phyloP scores from a whole-genome alignment of 1,140 invertebrate species.

The Aphidius gifuensis region DNA sequence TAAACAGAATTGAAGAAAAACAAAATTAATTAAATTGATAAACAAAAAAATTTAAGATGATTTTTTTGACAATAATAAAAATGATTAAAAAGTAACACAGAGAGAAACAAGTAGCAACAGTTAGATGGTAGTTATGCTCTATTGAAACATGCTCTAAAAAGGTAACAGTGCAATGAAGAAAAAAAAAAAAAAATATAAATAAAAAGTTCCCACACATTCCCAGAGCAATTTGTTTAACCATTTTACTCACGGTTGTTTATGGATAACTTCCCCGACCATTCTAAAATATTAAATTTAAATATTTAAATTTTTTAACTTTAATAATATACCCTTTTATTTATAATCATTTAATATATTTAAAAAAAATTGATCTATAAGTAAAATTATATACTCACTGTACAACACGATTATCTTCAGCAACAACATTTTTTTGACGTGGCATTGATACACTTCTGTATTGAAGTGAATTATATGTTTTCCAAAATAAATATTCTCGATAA shows the following conservation, averaged over 20 bases:
- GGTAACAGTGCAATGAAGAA: no score
- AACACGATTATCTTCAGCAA: conserved; percentile 65
- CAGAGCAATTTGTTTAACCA: background rate
- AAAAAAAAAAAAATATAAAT: background rate
- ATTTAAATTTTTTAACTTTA: background rate
- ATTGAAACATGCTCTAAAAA: no score
- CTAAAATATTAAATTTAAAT: conserved; percentile 48
- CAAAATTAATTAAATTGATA: conserved; percentile 7
- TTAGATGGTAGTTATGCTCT: no score
- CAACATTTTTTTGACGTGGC: conserved; percentile 65
- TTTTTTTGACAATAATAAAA: background rate
- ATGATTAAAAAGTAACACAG: no score
- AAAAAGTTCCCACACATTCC: no score
- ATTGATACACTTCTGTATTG: conserved; percentile 70
- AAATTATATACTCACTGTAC: conserved; percentile 63
- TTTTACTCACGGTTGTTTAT: conserved; percentile 69
- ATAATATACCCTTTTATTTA: background rate
- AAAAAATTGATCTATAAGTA: background rate
- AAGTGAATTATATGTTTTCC: conserved; percentile 73
- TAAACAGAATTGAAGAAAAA: conserved; percentile 50
- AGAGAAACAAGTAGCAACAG: no score
- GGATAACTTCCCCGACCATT: conserved; percentile 68
- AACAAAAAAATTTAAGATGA: conserved; percentile 4
- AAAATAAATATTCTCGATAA: conserved; percentile 80
- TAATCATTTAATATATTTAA: conserved; percentile 2